Evolutionary conservation across 2,113 vertebrate genomes (phyloP), one percentile per base, ranked within the genome.

Genomic region (Sceloporus tristichus): DNA sequence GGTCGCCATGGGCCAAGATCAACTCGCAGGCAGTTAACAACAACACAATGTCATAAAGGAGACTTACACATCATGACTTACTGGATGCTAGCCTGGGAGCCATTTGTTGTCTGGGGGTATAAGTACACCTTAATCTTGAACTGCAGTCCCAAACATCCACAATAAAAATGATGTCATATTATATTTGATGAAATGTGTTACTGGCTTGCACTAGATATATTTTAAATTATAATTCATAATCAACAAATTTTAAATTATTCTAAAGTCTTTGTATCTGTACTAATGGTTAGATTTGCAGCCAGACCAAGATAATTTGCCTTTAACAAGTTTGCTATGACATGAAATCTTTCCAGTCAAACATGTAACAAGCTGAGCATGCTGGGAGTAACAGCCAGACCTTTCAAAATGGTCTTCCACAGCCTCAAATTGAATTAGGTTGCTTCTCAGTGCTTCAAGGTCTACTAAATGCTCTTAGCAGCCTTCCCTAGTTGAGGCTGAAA

Each of bases 41-140:
- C 34, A 34, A 34, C 34, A 34, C 34, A 34, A 34, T 34, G 34
- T 34, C 34, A 34, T 34, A 16, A 10, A 2, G 56, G 10, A 59
- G 56, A 59, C 14, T 59, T 59, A 59, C 56, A 59, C 56, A 59
- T 59, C 14, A 2, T 16, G 11, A 59, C 56, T 59, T 59, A 59
- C 48, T 48, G 56, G 56, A 59, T 59, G 10, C 56, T 16, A 59
- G 56, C 56, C 56, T 40, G 42, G 68, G 74, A 21, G 19, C 78
- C 87, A 23, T 16, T 54, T 9, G 82, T 21, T 75, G 1, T 0
- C 13, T 73, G 34, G 85, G 53, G 84, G 86, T 85, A 40, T 78
- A 90, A 87, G 86, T 1, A 11, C 65, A 85, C 83, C 71, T 25
- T 89, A 27, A 78, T 78, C n/a, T 88, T 79, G 73, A 34, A 80